Evolutionary conservation across 2,797 vertebrate genomes (phyloP).

Genomic region (Pristis pectinata): DNA sequence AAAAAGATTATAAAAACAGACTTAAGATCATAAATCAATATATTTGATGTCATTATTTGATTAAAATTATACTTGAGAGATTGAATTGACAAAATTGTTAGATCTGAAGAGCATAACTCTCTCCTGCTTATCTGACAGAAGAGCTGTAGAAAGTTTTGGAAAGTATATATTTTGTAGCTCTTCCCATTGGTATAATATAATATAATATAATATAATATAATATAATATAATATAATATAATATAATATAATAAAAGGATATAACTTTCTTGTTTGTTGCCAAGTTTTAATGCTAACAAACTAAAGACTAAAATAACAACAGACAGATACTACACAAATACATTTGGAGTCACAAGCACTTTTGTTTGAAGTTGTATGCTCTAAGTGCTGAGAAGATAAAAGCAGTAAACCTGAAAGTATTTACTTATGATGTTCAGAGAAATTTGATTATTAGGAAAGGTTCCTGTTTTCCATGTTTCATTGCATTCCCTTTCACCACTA

Average conservation of each 20-base stretch:
- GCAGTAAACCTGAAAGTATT: background rate
- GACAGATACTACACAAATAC: no score
- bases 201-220: no score
- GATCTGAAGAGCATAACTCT: background rate
- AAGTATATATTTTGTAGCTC: background rate
- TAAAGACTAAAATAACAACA: background rate
- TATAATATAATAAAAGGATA: no score
- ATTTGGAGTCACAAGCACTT: background rate
- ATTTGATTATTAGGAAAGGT: background rate
- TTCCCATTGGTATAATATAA: no score
- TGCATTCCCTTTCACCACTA: background rate
- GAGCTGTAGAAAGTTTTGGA: background rate
- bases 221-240: no score
- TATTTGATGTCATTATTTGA: background rate
- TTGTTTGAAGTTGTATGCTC: background rate
- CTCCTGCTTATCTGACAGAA: background rate
- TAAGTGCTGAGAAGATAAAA: background rate
- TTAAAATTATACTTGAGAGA: background rate
- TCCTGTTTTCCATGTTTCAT: background rate
- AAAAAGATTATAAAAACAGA: background rate
- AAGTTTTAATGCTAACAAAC: background rate
- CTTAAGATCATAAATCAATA: background rate
- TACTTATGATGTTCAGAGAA: background rate
- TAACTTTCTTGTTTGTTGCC: no score
- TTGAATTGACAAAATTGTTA: background rate